Base-by-base conservation (phyloP, 2,888 invertebrate species). In the Tinea semifulvella region DNA sequence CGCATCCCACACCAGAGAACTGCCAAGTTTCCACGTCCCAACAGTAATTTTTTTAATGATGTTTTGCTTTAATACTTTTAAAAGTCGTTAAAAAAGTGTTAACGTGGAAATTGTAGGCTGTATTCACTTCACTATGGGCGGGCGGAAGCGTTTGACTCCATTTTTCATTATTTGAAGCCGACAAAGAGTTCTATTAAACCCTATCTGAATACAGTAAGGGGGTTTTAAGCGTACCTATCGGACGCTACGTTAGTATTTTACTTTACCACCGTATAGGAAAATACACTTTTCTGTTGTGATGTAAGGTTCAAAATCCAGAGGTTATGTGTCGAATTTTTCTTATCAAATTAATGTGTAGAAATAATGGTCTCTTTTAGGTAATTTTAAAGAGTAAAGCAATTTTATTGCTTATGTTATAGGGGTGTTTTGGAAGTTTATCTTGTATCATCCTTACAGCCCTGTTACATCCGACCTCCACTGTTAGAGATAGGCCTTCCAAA, bases 311-410 rank as follows among this genome's bases (percentile, higher is more conserved):
- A 60, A 65, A 56, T 57, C 53, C 55, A 48, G n/a, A 54, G 56
- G 50, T 47, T 46, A 53, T 47, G 46, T 51, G 54, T 56, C 53
- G 53, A 55, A 63, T 64, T 67, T 68, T 73, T 71, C 68, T 72
- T 75, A 73, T 75, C 70, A 70, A 74, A 74, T 75, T 73, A 73
- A 74, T 74, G 71, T 75, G 69, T 67, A 72, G 66, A 65, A 74
- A 68, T 73, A 69, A 72, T 64, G 65, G 62, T 59, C 56, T 56
- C 51, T 48, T 52, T 36, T 36, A 40, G 22, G 22, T 22, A 22
- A 22, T 20, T 5, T 22, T 40, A 22, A 4, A 40, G 22, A 11
- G 13, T 22, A 22, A 40, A 20, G 3, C 3, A 22, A 10, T 58
- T 53, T 57, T 65, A 56, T 39, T 10, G 1, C 8, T 43, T 40